Evolutionary conservation across 2,888 invertebrate species (phyloP).

Genomic region (Calameuta idolon): DNA sequence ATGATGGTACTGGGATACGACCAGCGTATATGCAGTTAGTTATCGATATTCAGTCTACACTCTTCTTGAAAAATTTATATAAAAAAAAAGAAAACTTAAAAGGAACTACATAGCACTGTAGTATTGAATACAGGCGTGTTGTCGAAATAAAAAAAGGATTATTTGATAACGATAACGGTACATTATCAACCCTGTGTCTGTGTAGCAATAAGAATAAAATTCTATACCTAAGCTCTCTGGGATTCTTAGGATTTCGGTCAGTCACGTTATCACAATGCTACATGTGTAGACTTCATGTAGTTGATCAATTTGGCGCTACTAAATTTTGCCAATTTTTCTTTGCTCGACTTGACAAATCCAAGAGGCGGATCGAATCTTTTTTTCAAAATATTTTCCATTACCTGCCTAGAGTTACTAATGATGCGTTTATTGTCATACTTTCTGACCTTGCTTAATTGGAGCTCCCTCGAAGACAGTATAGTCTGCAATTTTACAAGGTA

Average conservation of each 20-base stretch:
- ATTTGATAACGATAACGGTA: not conserved
- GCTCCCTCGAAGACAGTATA: not conserved
- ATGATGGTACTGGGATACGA: not conserved
- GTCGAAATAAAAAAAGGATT: not conserved
- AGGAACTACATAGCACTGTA: not conserved
- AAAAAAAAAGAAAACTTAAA: not conserved
- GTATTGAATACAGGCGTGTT: not conserved
- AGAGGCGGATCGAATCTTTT: conserved; percentile 48
- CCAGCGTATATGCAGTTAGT: not conserved
- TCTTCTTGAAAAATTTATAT: not conserved
- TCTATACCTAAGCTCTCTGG: not conserved
- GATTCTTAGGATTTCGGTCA: not conserved
- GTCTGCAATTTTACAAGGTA: not conserved
- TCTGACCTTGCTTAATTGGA: not conserved
- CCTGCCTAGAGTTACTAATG: conserved; percentile 18
- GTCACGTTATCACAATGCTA: conserved; percentile 16
- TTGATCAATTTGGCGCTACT: conserved; percentile 36
- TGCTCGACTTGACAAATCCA: conserved; percentile 19
- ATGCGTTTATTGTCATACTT: not conserved
- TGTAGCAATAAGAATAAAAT: not conserved
- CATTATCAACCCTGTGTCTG: not conserved
- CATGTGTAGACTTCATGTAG: conserved; percentile 37
- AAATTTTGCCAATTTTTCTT: conserved; percentile 40
- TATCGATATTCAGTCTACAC: not conserved
- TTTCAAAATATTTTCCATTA: conserved; percentile 34